These are phyloP conservation scores for Ceyx melanurus DNA, from an alignment of 2,113 vertebrate genomes.

Conservation along the genomic window DNA sequence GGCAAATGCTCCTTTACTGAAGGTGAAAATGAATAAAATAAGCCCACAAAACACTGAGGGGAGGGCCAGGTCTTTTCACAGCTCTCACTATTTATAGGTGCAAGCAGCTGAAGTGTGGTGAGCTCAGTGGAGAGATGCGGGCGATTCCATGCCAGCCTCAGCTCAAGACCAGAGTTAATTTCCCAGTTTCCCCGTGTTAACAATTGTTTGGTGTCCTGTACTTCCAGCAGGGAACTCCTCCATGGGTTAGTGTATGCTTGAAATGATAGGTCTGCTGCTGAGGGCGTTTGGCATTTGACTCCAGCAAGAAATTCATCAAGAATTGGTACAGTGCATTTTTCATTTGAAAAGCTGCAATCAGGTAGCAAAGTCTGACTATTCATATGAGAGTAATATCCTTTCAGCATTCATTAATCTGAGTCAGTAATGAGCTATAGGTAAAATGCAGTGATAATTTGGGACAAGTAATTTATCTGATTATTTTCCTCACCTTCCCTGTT, in stretches of 20 bases:
- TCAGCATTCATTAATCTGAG: constrained; percentile 17
- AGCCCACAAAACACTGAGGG: not conserved
- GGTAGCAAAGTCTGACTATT: not conserved
- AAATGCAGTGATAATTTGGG: constrained; percentile 15
- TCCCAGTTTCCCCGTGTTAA: not conserved
- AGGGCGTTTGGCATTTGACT: not conserved
- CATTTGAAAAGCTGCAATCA: constrained; percentile 8
- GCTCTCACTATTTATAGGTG: not conserved
- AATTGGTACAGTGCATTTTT: constrained; percentile 1
- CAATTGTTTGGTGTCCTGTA: not conserved
- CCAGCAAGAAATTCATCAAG: not conserved
- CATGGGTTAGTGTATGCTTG: not conserved
- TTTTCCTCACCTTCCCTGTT: constrained; percentile 34
- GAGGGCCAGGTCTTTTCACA: constrained; percentile 23
- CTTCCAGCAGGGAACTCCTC: not conserved
- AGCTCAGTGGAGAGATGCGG: not conserved
- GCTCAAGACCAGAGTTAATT: not conserved
- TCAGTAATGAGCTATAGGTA: not conserved
- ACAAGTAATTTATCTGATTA: constrained; percentile 30
- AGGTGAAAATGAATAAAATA: constrained; percentile 48
- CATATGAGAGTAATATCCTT: not conserved
- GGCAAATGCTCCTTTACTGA: constrained; percentile 9
- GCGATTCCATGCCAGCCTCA: not conserved
- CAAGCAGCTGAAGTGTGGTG: constrained; percentile 5
- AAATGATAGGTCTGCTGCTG: not conserved